Percentiles rank a stretch among this genome's conserved stretches.
These are phyloP conservation scores for Agriotes lineatus DNA, from an alignment of 2,888 invertebrate genomes.

Conservation along the genomic window DNA sequence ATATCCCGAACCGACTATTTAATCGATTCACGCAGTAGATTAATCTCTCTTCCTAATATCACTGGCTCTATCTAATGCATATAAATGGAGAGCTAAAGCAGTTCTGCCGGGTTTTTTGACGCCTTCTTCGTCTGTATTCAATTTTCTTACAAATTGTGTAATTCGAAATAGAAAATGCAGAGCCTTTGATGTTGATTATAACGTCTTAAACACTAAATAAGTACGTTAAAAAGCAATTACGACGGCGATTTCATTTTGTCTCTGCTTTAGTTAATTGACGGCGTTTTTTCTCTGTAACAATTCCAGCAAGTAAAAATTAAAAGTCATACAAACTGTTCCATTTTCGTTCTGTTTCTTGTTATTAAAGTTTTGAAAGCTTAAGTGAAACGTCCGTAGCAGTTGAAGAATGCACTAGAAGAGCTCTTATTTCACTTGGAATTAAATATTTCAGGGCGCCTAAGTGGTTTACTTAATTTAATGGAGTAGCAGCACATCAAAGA, in stretches of 20 bases:
- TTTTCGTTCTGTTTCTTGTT: too few species aligned
- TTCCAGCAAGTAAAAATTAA: too few species aligned
- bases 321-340: too few species aligned
- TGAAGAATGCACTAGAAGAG: background rate
- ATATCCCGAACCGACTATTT: slow-evolving; percentile 19
- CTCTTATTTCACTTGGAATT: background rate
- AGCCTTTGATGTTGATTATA: background rate
- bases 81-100: slow-evolving; percentile 19
- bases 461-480: slow-evolving; percentile 19
- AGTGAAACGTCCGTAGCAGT: background rate
- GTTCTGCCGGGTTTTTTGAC: slow-evolving; percentile 10
- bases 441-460: slow-evolving; percentile 9
- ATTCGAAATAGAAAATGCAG: background rate
- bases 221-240: too few species aligned
- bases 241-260: too few species aligned
- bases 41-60: slow-evolving; percentile 23
- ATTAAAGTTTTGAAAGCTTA: too few species aligned
- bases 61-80: slow-evolving; percentile 22
- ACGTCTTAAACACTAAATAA: too few species aligned
- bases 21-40: slow-evolving; percentile 24
- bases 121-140: slow-evolving; percentile 4
- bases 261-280: too few species aligned
- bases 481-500: slow-evolving; percentile 20
- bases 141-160: slow-evolving; percentile 15
- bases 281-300: too few species aligned